These are phyloP conservation scores for Strix uralensis DNA, from an alignment of 2,113 vertebrate species.

Conservation along the genomic window DNA sequence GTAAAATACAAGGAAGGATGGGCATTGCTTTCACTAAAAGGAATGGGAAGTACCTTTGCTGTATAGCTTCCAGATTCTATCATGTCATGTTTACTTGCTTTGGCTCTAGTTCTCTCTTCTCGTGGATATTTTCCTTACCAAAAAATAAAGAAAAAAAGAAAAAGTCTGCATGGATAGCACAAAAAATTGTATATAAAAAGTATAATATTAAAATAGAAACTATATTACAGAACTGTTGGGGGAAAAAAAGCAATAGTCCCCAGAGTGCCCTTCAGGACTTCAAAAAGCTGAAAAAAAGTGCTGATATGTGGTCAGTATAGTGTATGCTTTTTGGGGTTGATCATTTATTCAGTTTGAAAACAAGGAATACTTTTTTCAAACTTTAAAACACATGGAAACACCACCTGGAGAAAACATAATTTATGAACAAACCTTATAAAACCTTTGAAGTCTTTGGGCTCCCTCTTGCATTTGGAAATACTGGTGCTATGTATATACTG, in stretches of 20 bases:
- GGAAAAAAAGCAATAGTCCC: background rate
- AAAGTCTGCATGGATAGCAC: background rate
- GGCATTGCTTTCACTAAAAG: background rate
- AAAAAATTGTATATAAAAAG: background rate
- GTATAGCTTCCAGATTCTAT: background rate
- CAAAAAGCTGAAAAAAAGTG: background rate
- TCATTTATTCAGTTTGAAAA: background rate
- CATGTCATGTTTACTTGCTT: background rate
- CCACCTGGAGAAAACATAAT: background rate
- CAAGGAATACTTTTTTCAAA: background rate
- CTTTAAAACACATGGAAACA: background rate
- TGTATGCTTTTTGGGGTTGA: background rate
- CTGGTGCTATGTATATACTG: background rate
- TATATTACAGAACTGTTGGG: background rate
- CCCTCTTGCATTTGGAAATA: background rate
- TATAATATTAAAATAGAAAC: background rate
- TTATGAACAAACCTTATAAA: background rate
- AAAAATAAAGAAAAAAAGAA: background rate
- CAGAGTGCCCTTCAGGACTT: background rate
- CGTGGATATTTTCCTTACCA: background rate
- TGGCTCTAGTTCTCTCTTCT: background rate
- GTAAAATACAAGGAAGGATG: background rate
- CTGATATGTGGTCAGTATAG: background rate
- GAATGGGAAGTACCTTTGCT: background rate
- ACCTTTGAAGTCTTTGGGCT: background rate